These are phyloP conservation scores for Glaucidium brasilianum DNA, from an alignment of 2,113 vertebrate species.

Conservation along the genomic window DNA sequence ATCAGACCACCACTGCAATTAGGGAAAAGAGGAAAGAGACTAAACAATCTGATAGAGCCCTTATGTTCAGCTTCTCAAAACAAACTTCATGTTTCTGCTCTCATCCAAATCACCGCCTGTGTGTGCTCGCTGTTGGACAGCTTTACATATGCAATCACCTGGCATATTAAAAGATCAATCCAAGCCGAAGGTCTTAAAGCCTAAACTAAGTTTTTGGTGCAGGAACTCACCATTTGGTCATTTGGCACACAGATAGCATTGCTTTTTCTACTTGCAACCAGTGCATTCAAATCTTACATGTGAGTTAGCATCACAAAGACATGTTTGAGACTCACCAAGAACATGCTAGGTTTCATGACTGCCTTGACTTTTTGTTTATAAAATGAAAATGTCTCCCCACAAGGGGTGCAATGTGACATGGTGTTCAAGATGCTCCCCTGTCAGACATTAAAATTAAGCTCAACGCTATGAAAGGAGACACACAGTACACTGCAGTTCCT, in stretches of 20 bases:
- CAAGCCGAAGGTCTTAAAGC: background rate
- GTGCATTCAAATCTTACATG: background rate
- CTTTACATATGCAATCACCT: background rate
- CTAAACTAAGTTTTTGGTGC: background rate
- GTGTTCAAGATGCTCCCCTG: accelerated
- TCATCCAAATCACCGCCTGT: background rate
- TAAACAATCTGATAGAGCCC: background rate
- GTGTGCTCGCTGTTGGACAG: background rate
- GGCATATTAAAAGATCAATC: background rate
- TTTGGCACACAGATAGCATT: accelerated
- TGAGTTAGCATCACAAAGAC: background rate
- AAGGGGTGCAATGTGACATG: background rate
- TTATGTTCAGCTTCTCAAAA: background rate
- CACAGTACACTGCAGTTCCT: background rate
- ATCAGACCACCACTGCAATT: background rate
- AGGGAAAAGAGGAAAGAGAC: background rate
- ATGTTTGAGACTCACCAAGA: background rate
- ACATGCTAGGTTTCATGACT: background rate
- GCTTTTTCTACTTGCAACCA: background rate
- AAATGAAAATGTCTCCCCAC: background rate
- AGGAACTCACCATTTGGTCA: background rate
- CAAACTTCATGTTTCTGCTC: background rate
- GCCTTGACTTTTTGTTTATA: background rate
- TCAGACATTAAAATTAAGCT: background rate
- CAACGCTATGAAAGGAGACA: background rate